These are phyloP conservation scores for Orientallactaga bullata DNA, from an alignment of 2,113 vertebrate species.

Conservation along the genomic window DNA sequence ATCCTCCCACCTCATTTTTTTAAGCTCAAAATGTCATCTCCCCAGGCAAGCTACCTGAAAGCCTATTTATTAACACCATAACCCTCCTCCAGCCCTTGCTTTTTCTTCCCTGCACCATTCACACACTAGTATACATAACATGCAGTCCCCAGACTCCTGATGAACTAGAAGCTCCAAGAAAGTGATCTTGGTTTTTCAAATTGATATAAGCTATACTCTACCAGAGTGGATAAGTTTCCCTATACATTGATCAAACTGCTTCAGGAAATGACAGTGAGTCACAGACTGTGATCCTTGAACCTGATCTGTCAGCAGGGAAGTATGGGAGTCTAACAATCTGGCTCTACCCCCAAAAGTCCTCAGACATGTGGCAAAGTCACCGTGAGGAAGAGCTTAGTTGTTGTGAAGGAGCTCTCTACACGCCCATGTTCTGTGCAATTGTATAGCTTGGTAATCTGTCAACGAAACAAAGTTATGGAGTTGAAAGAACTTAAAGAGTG, in stretches of 20 bases:
- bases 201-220: background rate
- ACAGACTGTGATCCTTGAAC: constrained; percentile 23
- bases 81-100: background rate
- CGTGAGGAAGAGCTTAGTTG: background rate
- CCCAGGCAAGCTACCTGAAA: background rate
- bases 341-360: background rate
- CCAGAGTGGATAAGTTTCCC: constrained; percentile 40
- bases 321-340: background rate
- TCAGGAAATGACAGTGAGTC: constrained; percentile 49
- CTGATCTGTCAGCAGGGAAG: background rate
- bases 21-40: constrained; percentile 4
- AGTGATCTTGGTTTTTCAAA: background rate
- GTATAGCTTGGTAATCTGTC: background rate
- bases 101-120: background rate
- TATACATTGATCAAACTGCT: constrained; percentile 69
- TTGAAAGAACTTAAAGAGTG: background rate
- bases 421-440: background rate
- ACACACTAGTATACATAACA: background rate
- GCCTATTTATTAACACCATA: constrained; percentile 60
- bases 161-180: constrained; percentile 10
- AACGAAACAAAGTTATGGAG: background rate
- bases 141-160: background rate
- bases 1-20: background rate
- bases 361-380: background rate
- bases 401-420: constrained; percentile 39